Percentiles rank a stretch among this genome's conserved stretches.
Evolutionary conservation across 23 tunicate species (phyloP).

Genomic region (Pegea sp.): DNA sequence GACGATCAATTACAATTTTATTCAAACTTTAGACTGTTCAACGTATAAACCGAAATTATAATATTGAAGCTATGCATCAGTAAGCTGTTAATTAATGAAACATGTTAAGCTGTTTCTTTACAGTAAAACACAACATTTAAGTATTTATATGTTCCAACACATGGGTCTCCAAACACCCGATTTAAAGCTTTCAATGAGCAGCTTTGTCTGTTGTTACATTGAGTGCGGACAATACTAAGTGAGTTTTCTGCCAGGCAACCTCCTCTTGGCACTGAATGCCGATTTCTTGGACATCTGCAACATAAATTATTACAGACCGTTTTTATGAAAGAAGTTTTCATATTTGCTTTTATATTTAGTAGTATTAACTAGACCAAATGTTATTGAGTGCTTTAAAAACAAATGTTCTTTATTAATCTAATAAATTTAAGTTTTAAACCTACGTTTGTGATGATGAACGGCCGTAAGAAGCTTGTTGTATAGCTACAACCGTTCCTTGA

Average conservation of each 20-base stretch:
- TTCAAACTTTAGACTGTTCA: too few species aligned
- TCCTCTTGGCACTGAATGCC: constrained; percentile 29
- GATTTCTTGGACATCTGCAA: constrained; percentile 22
- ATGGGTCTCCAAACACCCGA: constrained; percentile 72
- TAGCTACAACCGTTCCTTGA: constrained; percentile 13
- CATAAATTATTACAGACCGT: too few species aligned
- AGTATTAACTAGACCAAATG: background rate
- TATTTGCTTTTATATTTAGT: constrained; percentile 1
- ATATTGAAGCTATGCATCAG: too few species aligned
- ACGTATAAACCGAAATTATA: too few species aligned
- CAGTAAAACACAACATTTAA: constrained; percentile 70
- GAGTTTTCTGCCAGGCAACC: constrained; percentile 48
- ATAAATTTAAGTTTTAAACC: background rate
- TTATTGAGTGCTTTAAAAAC: too few species aligned
- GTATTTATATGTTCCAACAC: constrained; percentile 55
- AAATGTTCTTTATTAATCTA: too few species aligned
- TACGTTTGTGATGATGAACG: constrained; percentile 34
- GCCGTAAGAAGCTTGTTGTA: constrained; percentile 84
- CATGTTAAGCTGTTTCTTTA: constrained; percentile 21
- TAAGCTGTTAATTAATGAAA: too few species aligned
- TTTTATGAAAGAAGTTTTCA: too few species aligned
- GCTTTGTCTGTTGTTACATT: constrained; percentile 33
- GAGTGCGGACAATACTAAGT: constrained; percentile 21
- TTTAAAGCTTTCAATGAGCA: constrained; percentile 36
- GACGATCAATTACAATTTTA: too few species aligned